Base-by-base conservation (phyloP, 2,113 vertebrate genomes). In the Oreochromis spilurus region DNA sequence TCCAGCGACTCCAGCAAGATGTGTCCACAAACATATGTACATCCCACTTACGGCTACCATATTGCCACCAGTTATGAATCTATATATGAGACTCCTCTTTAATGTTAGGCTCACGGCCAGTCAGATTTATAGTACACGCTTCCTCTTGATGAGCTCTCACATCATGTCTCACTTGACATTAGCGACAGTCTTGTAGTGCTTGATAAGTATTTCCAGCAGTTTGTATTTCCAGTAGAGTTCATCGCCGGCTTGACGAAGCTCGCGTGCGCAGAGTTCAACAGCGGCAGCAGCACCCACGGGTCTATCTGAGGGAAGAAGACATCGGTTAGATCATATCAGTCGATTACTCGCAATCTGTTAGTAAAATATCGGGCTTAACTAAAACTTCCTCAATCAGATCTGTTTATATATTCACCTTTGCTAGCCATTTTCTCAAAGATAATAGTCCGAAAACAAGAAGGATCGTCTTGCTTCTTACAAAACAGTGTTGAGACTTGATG, bases 241-340 rank as follows among this genome's bases (percentile, higher is more conserved):
- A 57, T 96, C 96, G 17, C 96, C 96, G 4, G 91, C 7, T 1
- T 88, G 57, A 6, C 94, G 93, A 4, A 96, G 85, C 90, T 94
- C 87, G 0, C 3, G 79, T 1, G 93, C 95, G 7, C 93, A 94
- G 26, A 81, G 29, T 1, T 87, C n/a, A 4, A 88, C 79, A 40
- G 79, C 60, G 34, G 60, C 58, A 1, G 88, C 1, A 1, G 79
- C 5, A 31, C 91, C 95, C 94, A 60, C n/a, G 43, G 34, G 72
- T 11, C 34, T 36, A 4, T 77, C 70, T 77, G 14, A 62, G 34
- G 38, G 16, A 6, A n/a, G 38, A 84, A 17, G 4, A 6, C 8
- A 75, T 5, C 12, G 6, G 19, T 19, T 10, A 5, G 40, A 29
- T 67, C 1, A 60, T 7, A 38, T 7, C n/a, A 9, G 10, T 43